phyloP scores from a whole-genome alignment of 2,888 invertebrate species.

The Polydrusus cervinus region DNA sequence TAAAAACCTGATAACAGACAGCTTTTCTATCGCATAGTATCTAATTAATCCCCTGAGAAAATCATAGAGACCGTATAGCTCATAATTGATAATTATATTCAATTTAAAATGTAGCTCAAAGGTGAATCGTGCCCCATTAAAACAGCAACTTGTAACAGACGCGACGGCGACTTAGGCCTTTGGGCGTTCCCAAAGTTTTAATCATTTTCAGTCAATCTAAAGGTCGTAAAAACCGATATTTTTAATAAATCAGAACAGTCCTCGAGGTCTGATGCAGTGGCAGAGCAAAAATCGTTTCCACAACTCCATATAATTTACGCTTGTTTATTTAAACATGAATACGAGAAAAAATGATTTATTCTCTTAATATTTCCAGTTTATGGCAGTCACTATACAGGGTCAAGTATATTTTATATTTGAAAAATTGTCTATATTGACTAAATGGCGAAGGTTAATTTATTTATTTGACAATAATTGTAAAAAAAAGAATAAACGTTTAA shows the following conservation, averaged over 20 bases:
- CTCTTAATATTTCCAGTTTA: no score
- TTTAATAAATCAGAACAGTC: slow-evolving; percentile 16
- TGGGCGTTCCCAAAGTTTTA: slow-evolving; percentile 45
- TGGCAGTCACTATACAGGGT: no score
- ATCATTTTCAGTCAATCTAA: slow-evolving; percentile 29
- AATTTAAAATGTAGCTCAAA: slow-evolving; percentile 61
- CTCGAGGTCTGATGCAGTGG: not conserved
- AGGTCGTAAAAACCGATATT: slow-evolving; percentile 11
- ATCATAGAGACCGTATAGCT: slow-evolving; percentile 59
- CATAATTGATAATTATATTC: slow-evolving; percentile 65
- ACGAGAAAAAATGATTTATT: no score
- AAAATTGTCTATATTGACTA: no score
- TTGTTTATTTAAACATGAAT: no score
- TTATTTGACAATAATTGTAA: no score
- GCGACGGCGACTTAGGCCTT: slow-evolving; percentile 34
- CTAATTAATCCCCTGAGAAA: slow-evolving; percentile 60
- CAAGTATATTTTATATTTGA: no score
- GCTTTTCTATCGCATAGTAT: slow-evolving; percentile 41
- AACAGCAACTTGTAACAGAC: slow-evolving; percentile 19
- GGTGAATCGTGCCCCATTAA: slow-evolving; percentile 62
- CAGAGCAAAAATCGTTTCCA: no score
- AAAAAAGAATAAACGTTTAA: no score
- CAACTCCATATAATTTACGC: no score
- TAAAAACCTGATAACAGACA: slow-evolving; percentile 45
- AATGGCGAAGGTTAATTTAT: no score